Percentiles rank a stretch among this genome's conserved stretches.
Evolutionary conservation across 2,113 vertebrate species (phyloP).

Genomic region (Dunckerocampus dactyliophorus): DNA sequence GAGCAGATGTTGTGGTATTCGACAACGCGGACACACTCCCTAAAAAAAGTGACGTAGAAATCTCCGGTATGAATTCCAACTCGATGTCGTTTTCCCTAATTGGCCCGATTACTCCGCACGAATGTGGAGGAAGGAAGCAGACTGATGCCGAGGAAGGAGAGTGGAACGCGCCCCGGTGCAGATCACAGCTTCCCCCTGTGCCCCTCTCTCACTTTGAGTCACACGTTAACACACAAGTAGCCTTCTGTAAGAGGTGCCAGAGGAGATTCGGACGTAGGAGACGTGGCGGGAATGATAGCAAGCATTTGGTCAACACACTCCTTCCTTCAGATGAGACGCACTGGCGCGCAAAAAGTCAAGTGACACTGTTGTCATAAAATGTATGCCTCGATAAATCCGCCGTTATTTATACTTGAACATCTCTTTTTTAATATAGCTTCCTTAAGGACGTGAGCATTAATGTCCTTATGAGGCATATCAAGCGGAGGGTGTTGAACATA

Average conservation of each 20-base stretch:
- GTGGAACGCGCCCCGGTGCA: slow-evolving; percentile 44
- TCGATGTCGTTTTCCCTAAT: slow-evolving; percentile 29
- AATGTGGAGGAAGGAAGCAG: slow-evolving; percentile 35
- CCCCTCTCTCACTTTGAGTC: slow-evolving; percentile 61
- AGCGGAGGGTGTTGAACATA: slow-evolving; percentile 32
- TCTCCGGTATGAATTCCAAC: slow-evolving; percentile 61
- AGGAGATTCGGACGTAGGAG: slow-evolving; percentile 38
- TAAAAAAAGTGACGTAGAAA: slow-evolving; percentile 29
- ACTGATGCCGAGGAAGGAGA: slow-evolving; percentile 40
- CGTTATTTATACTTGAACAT: slow-evolving; percentile 31
- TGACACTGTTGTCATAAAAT: slow-evolving; percentile 37
- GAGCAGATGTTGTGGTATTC: slow-evolving; percentile 56
- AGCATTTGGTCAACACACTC: slow-evolving; percentile 14
- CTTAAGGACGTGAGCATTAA: slow-evolving; percentile 29
- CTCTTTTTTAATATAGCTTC: slow-evolving; percentile 7
- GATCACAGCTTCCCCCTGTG: slow-evolving; percentile 39
- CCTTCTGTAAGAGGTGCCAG: slow-evolving; percentile 69
- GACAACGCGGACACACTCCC: slow-evolving; percentile 24
- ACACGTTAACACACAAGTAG: slow-evolving; percentile 76
- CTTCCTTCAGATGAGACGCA: slow-evolving; percentile 25
- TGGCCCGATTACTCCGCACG: slow-evolving; percentile 68
- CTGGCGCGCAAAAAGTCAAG: slow-evolving; percentile 18
- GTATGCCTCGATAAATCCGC: slow-evolving; percentile 19
- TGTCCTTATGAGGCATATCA: slow-evolving; percentile 40
- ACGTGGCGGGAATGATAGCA: slow-evolving; percentile 54